phyloP scores from a whole-genome alignment of 1,140 invertebrate genomes.

The Diploscapter pachys region DNA sequence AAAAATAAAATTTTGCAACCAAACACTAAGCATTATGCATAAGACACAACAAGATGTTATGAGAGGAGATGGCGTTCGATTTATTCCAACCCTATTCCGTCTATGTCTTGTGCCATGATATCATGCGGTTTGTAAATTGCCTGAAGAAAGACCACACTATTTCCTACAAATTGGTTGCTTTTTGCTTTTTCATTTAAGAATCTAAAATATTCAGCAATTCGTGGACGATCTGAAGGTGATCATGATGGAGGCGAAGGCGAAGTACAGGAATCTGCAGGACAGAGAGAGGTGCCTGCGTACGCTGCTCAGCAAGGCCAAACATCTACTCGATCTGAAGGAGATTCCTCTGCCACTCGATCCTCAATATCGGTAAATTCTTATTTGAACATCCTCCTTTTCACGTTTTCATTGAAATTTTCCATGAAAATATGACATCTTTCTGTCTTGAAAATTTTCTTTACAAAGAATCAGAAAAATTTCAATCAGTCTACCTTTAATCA shows the following conservation, averaged over 20 bases:
- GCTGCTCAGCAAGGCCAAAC: constrained; percentile 2
- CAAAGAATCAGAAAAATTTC: no score
- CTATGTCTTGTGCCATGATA: no score
- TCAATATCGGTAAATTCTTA: constrained; percentile 58
- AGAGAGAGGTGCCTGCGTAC: constrained; percentile 66
- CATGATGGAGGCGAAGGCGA: constrained; percentile 70
- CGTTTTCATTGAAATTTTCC: constrained; percentile 19
- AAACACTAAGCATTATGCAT: no score
- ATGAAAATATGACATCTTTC: no score
- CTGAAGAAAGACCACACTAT: constrained; percentile 5
- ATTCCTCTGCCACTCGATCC: constrained; percentile 91
- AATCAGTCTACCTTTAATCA: no score
- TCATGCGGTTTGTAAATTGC: background rate
- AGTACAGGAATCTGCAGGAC: constrained; percentile 62
- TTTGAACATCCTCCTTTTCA: constrained; percentile 2
- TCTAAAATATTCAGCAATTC: constrained; percentile 68
- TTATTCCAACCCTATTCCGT: no score
- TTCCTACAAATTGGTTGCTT: background rate
- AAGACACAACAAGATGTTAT: background rate
- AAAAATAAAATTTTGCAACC: no score
- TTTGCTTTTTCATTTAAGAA: constrained; percentile 13
- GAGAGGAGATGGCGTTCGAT: constrained; percentile 1
- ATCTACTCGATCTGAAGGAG: constrained; percentile 83
- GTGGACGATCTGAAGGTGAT: constrained; percentile 83
- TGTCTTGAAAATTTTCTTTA: no score